Evolutionary conservation across 2,888 invertebrate species (phyloP).

Genomic region (Ennomos erosarius): DNA sequence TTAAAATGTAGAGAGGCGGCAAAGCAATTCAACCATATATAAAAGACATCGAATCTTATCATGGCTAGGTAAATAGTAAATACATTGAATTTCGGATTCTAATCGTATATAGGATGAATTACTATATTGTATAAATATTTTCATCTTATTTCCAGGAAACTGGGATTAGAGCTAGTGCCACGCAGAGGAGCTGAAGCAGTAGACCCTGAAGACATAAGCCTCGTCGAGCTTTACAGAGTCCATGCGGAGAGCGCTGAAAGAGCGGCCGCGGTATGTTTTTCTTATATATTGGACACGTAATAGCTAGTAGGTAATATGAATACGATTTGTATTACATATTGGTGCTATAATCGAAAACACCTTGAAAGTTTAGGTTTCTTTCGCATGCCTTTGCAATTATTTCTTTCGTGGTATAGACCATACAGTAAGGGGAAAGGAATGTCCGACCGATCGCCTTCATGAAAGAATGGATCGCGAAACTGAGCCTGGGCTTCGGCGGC

Average conservation of each 20-base stretch:
- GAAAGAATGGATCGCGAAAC: slow-evolving; percentile 37
- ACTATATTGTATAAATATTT: too few species aligned
- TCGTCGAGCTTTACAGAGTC: slow-evolving; percentile 94
- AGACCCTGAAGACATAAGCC: slow-evolving; percentile 94
- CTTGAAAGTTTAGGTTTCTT: slow-evolving; percentile 25
- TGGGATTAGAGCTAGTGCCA: slow-evolving; percentile 96
- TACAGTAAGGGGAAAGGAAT: slow-evolving; percentile 42
- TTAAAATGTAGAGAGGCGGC: too few species aligned
- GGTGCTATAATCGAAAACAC: too few species aligned
- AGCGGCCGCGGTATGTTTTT: slow-evolving; percentile 88
- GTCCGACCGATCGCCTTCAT: slow-evolving; percentile 36
- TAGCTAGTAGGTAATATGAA: too few species aligned
- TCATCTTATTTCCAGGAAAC: slow-evolving; percentile 87
- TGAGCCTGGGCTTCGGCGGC: slow-evolving; percentile 28
- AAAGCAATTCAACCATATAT: too few species aligned
- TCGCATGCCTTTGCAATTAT: slow-evolving; percentile 33
- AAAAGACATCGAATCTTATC: too few species aligned
- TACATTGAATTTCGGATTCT: too few species aligned
- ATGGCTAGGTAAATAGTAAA: too few species aligned
- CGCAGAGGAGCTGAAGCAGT: slow-evolving; percentile 95
- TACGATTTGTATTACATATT: too few species aligned
- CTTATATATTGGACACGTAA: too few species aligned
- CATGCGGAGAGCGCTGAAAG: slow-evolving; percentile 90
- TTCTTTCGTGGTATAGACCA: slow-evolving; percentile 21
- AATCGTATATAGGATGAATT: too few species aligned